Evolutionary conservation across 2,797 vertebrate genomes (phyloP), one percentile per base, ranked within the genome.

Genomic region (Enteromius radiatus): DNA sequence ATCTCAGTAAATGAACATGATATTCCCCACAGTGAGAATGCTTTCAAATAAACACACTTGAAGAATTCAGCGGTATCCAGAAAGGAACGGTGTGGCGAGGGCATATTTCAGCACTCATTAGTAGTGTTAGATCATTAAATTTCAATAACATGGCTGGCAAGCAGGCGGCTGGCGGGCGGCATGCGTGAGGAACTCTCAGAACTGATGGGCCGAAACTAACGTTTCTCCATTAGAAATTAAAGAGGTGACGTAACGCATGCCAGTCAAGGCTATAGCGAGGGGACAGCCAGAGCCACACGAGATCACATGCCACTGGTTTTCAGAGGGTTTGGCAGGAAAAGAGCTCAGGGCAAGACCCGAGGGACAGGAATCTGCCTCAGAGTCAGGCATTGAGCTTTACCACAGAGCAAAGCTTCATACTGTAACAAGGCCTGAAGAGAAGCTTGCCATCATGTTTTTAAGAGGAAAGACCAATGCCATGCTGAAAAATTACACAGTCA

Each of bases 101-200:
- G 81, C 76, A 84, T 74, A 83, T 84, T 82, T 81, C 86, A 80
- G 82, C n/a, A 36, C 45, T 76, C 69, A 85, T 86, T 79, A 85
- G 77, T 79, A 82, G 81, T 38, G 68, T 85, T 75, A 88, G 86
- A 84, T 88, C 84, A 85, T 88, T 85, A 85, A 76, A 86, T 88
- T 87, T 88, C 76, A 87, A 86, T 84, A 87, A 78, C 78, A 41
- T 76, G 63, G 65, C 67, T 80, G 61, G 74, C 69, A 78, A 64
- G 54, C 78, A 52, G 74, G 77, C 70, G 84, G 82, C 81, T 79
- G 71, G 77, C 38, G 82, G 75, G 76, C 63, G 49, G 74, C 73
- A 76, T 6, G 83, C 74, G 70, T 83, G 84, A 86, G 26, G 28
- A 64, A 41, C 86, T 78, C 67, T 82, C 74, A 77, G 43, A 79